A percentile compares a stretch with the other conserved stretches of the same genome.
Evolutionary conservation across 2,113 vertebrate species (phyloP).

Genomic region (Zosterops borbonicus): DNA sequence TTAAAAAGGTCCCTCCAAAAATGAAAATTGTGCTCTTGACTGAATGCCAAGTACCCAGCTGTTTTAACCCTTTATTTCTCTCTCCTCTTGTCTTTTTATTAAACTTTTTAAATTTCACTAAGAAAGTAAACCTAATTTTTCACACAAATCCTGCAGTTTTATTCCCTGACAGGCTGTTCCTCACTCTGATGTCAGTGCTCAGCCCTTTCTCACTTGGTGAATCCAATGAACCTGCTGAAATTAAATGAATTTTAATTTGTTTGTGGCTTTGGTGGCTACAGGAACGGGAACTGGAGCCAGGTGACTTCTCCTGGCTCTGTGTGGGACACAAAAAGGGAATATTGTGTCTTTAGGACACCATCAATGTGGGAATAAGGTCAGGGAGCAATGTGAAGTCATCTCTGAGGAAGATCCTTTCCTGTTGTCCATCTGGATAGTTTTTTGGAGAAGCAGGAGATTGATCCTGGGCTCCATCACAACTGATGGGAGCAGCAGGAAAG

Average conservation of each 20-base stretch:
- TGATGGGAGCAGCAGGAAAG: background rate
- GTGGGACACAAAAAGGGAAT: too few species aligned
- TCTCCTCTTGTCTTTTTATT: too few species aligned
- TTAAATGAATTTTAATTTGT: accelerated
- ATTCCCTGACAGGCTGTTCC: background rate
- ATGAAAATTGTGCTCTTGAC: too few species aligned
- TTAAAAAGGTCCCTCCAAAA: too few species aligned
- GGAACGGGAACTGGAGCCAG: background rate
- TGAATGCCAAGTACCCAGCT: too few species aligned
- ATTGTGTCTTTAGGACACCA: background rate
- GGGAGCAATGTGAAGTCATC: accelerated
- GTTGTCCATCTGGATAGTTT: background rate
- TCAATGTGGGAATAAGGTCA: accelerated
- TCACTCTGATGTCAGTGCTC: background rate
- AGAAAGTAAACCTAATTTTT: too few species aligned
- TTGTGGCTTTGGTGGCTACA: background rate
- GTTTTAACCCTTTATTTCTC: too few species aligned
- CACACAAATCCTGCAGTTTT: background rate
- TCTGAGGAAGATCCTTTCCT: background rate
- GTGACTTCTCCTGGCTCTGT: background rate
- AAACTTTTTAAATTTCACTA: too few species aligned
- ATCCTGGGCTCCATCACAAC: background rate
- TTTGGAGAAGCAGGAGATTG: background rate
- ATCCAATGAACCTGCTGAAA: accelerated
- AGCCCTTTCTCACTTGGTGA: background rate